Conservation (phyloP, 53 echinoderm and acorn worm species). For the Glandiceps talaboti region DNA sequence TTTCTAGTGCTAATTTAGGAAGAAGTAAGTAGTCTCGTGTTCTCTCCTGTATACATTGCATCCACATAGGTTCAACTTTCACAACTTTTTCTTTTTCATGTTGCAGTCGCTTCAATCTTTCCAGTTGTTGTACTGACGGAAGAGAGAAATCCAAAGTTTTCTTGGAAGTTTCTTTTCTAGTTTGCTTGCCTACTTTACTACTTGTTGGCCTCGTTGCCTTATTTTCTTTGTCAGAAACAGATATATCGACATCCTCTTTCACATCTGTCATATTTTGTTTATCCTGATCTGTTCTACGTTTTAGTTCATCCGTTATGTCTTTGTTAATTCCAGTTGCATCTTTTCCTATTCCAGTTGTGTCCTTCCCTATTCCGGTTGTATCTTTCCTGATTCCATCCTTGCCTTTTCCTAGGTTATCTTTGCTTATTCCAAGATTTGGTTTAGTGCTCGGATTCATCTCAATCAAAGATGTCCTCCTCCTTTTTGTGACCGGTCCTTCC, state of each 20-base stretch:
- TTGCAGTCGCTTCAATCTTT: slow-evolving; percentile 15
- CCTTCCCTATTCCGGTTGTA: too few species aligned
- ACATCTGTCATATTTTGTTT: neutral
- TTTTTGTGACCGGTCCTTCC: neutral
- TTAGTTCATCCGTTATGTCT: too few species aligned
- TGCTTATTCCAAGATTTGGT: slow-evolving; percentile 39
- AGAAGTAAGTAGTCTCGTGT: neutral
- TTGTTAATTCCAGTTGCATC: too few species aligned
- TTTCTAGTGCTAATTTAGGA: neutral
- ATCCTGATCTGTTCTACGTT: too few species aligned
- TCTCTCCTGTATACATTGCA: neutral
- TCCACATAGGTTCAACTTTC: neutral
- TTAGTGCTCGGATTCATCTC: slow-evolving; percentile 46
- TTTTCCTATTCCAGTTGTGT: too few species aligned
- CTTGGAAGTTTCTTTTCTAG: neutral
- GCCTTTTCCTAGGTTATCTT: neutral
- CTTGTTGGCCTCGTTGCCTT: neutral
- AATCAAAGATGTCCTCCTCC: slow-evolving; percentile 62
- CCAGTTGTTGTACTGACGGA: slow-evolving; percentile 20
- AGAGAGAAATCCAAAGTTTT: slow-evolving; percentile 3
- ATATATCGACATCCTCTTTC: neutral
- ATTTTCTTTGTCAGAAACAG: neutral
- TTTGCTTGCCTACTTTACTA: neutral
- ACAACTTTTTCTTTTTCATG: slow-evolving; percentile 18
- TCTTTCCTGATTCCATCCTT: too few species aligned